Evolutionary conservation across 2,797 vertebrate species (phyloP).

Genomic region (Helarctos malayanus): DNA sequence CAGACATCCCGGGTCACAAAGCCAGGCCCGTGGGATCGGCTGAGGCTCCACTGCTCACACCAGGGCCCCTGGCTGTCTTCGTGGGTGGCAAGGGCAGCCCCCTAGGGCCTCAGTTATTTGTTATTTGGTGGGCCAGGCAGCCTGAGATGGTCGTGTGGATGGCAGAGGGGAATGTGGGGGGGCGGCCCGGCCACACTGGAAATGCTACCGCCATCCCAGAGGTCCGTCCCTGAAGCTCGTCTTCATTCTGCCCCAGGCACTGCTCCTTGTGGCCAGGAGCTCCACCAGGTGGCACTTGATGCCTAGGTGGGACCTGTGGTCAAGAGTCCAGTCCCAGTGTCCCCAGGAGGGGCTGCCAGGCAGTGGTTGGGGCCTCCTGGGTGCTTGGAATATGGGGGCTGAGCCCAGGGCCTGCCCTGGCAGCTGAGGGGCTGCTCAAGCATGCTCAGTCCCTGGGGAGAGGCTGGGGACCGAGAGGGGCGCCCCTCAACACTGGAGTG

Average conservation of each 20-base stretch:
- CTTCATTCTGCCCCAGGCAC: not conserved
- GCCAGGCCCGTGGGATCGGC: not conserved
- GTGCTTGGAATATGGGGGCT: not conserved
- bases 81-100: not conserved
- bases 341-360: not conserved
- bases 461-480: not conserved
- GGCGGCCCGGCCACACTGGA: not conserved
- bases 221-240: not conserved
- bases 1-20: rapidly evolving
- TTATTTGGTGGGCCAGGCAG: not conserved
- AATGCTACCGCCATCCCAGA: not conserved
- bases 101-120: not conserved
- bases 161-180: no score
- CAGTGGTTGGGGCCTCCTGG: no score
- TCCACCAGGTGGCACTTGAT: not conserved
- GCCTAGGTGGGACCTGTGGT: not conserved
- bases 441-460: no score
- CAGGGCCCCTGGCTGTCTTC: not conserved
- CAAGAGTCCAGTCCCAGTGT: not conserved
- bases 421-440: not conserved
- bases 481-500: rapidly evolving
- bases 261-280: not conserved
- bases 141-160: not conserved
- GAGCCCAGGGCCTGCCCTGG: no score
- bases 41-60: rapidly evolving